Percentiles rank a stretch among this genome's conserved stretches.
These are phyloP conservation scores for Caenorhabditis japonica DNA, from an alignment of 2,888 invertebrate species.

Conservation along the genomic window DNA sequence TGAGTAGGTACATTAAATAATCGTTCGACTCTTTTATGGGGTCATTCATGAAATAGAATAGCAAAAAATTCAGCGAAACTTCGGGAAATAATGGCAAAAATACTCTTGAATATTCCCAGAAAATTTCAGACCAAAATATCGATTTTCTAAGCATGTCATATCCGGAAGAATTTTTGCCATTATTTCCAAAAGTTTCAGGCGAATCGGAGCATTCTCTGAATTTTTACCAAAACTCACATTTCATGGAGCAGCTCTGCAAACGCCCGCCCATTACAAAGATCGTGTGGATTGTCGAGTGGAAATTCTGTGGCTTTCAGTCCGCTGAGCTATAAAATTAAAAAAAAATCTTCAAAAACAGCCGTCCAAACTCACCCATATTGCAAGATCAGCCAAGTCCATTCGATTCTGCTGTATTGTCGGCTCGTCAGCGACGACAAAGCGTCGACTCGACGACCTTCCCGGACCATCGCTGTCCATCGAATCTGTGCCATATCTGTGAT, in stretches of 20 bases:
- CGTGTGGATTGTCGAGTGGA: constrained; percentile 17
- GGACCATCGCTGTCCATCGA: constrained; percentile 8
- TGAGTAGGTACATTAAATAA: no score
- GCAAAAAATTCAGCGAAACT: no score
- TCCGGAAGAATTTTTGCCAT: no score
- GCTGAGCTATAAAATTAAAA: constrained; percentile 12
- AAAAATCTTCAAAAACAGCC: not conserved
- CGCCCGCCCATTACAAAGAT: constrained; percentile 38
- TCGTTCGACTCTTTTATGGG: no score
- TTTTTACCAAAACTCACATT: constrained; percentile 40
- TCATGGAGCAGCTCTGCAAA: constrained; percentile 45
- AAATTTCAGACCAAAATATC: no score
- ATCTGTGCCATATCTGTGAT: constrained; percentile 11
- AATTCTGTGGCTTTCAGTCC: constrained; percentile 13
- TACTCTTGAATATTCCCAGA: no score
- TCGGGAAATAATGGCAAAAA: no score
- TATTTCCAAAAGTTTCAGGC: no score
- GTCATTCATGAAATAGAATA: no score
- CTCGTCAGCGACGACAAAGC: not conserved
- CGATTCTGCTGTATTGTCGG: constrained; percentile 1
- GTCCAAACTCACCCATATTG: constrained; percentile 29
- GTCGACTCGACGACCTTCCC: constrained; percentile 15
- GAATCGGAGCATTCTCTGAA: no score
- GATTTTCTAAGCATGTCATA: no score
- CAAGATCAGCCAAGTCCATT: constrained; percentile 31